Conservation (phyloP, 2,113 vertebrate species). For the Cololabis saira region DNA sequence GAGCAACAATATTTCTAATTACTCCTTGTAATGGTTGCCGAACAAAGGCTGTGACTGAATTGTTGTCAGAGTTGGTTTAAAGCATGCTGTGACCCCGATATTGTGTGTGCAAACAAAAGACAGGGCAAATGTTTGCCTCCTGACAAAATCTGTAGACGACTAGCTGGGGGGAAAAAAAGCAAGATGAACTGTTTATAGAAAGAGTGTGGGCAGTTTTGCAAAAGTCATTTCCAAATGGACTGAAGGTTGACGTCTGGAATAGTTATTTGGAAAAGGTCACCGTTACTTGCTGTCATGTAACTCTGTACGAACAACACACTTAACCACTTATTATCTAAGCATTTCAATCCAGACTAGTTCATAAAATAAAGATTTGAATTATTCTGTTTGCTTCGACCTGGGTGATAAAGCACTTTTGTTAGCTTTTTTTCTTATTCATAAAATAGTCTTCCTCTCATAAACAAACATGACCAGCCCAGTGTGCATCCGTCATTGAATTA, state of each 20-base stretch:
- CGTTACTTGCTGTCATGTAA: too few species aligned
- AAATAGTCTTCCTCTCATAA: slow-evolving; percentile 54
- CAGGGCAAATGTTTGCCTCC: slow-evolving; percentile 42
- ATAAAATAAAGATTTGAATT: slow-evolving; percentile 16
- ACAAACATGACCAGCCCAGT: slow-evolving; percentile 56
- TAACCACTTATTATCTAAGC: background rate
- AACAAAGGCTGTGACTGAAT: slow-evolving; percentile 62
- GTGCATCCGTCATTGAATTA: slow-evolving; percentile 66
- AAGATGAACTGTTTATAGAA: slow-evolving; percentile 34
- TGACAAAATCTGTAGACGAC: slow-evolving; percentile 55
- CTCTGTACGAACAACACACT: slow-evolving; percentile 4
- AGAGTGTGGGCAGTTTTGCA: slow-evolving; percentile 19
- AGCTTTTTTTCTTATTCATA: slow-evolving; percentile 51
- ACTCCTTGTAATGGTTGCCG: slow-evolving; percentile 61
- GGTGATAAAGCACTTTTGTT: slow-evolving; percentile 4
- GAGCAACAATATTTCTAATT: slow-evolving; percentile 52
- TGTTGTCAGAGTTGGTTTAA: slow-evolving; percentile 52
- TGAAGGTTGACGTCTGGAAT: slow-evolving; percentile 9
- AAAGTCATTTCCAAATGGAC: slow-evolving; percentile 47
- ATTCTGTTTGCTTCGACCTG: slow-evolving; percentile 14
- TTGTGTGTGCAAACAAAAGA: slow-evolving; percentile 55
- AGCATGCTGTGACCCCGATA: slow-evolving; percentile 57
- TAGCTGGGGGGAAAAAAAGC: slow-evolving; percentile 61
- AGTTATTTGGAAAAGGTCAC: slow-evolving; percentile 3
- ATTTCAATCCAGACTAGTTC: slow-evolving; percentile 4